Evolutionary conservation across 2,113 vertebrate genomes (phyloP), one percentile per base, ranked within the genome.

Genomic region (Coryphaenoides rupestris): DNA sequence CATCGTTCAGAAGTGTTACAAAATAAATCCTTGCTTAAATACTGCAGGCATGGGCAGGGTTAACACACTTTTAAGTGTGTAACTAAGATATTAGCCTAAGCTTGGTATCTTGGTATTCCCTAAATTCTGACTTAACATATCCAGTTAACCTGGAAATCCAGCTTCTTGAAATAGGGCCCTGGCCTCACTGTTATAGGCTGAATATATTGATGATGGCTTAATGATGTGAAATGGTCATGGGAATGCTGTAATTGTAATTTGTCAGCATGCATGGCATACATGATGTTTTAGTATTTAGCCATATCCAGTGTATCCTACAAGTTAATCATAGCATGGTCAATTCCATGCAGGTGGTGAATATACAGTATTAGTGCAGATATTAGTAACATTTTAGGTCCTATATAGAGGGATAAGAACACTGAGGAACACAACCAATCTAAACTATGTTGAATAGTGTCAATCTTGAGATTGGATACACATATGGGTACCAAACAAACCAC

Each of bases 381-480:
- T 84, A 86, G 67, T 73, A 68, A 81, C 74, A 61, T 24, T 40
- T 40, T 69, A 19, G 53, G 76, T 78, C 52, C 54, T 28, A 49
- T 19, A 62, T 22, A 19, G 6, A 61, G 58, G 15, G 45, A 21
- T 45, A 16, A 22, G 19, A 21, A 19, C 57, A 66, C 10, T n/a
- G 57, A 49, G 45, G 17, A 10, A 24, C 13, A 47, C 14, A 10
- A 9, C 10, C 19, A 52, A 49, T 45, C 19, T 62, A 53, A 17
- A 56, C 5, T 64, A 15, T 23, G 56, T 70, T 24, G 49, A 19
- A 72, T 71, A 66, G 63, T 68, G 24, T 91, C 93, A 98, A 96
- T 96, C 95, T 99, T 98, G 95, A 98, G 95, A 98, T 92, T 86
- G 69, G 82, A 86, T 68, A 74, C 73, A 84, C 58, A 88, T 78